A percentile compares a stretch with the other conserved stretches of the same genome.
phyloP scores from a whole-genome alignment of 2,113 vertebrate genomes.

The Cottus gobio region DNA sequence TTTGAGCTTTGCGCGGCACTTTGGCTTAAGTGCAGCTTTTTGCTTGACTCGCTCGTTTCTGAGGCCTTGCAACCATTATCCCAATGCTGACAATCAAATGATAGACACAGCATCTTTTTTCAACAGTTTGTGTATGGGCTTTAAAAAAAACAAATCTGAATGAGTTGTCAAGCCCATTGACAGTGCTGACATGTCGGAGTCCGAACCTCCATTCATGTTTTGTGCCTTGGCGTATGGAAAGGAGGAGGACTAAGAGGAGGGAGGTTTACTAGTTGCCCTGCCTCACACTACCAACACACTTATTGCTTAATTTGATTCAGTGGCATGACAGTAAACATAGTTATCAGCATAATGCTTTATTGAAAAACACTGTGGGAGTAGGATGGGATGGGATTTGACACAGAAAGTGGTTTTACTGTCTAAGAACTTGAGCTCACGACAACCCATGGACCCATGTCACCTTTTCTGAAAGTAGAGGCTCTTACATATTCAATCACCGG shows the following conservation, averaged over 20 bases:
- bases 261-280: slow-evolving; percentile 51
- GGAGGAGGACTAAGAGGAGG: slow-evolving; percentile 7
- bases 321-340: slow-evolving; percentile 45
- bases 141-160: too few relatives aligned
- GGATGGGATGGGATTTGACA: slow-evolving; percentile 16
- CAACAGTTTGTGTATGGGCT: slow-evolving; percentile 4
- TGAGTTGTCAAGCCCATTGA: slow-evolving; percentile 54
- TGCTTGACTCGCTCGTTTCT: slow-evolving; percentile 28
- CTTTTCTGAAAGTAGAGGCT: not conserved
- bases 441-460: not conserved
- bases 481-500: not conserved
- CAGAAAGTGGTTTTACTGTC: not conserved
- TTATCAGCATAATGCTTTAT: slow-evolving; percentile 27
- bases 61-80: slow-evolving; percentile 41
- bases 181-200: slow-evolving; percentile 38
- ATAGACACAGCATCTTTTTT: slow-evolving; percentile 18
- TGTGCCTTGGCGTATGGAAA: slow-evolving; percentile 30
- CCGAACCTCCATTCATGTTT: slow-evolving; percentile 55
- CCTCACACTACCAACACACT: slow-evolving; percentile 44
- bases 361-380: slow-evolving; percentile 18
- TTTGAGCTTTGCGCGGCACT: slow-evolving; percentile 59
- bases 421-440: not conserved
- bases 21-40: slow-evolving; percentile 63
- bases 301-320: slow-evolving; percentile 21
- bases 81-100: slow-evolving; percentile 55